phyloP scores from a whole-genome alignment of 1,140 invertebrate genomes.

The Brachionus koreanus region DNA sequence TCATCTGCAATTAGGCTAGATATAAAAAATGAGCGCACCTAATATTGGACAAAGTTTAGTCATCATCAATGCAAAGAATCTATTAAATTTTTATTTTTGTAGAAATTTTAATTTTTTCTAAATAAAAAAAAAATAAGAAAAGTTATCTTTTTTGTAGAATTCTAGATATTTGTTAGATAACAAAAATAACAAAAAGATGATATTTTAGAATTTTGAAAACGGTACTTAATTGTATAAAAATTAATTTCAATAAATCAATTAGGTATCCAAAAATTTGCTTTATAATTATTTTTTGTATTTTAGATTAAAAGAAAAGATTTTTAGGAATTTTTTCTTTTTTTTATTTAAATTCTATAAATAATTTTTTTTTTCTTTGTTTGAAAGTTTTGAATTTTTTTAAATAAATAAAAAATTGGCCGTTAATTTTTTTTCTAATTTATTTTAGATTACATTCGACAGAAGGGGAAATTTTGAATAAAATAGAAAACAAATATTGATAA shows the following conservation, averaged over 20 bases:
- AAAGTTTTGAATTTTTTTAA: not conserved
- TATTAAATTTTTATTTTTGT: conserved; percentile 7
- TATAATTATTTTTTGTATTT: not conserved
- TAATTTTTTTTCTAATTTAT: not conserved
- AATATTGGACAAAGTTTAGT: conserved; percentile 9
- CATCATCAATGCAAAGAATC: not conserved
- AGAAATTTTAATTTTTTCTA: not conserved
- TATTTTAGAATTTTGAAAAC: no score
- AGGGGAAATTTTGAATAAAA: not conserved
- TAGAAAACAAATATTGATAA: not conserved
- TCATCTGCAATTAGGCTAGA: not conserved
- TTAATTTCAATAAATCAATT: not conserved
- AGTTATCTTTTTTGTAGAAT: not conserved
- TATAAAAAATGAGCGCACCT: not conserved
- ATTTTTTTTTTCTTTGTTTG: not conserved
- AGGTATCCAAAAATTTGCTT: not conserved
- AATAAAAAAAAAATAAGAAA: not conserved
- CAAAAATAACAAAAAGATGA: not conserved
- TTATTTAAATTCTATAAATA: not conserved
- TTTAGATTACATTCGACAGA: not conserved
- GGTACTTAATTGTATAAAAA: not conserved
- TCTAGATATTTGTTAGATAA: not conserved
- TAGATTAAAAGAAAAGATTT: not conserved
- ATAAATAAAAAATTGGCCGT: not conserved
- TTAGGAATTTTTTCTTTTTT: not conserved